phyloP scores from a whole-genome alignment of 2,113 vertebrate genomes.

The Ammospiza caudacuta region DNA sequence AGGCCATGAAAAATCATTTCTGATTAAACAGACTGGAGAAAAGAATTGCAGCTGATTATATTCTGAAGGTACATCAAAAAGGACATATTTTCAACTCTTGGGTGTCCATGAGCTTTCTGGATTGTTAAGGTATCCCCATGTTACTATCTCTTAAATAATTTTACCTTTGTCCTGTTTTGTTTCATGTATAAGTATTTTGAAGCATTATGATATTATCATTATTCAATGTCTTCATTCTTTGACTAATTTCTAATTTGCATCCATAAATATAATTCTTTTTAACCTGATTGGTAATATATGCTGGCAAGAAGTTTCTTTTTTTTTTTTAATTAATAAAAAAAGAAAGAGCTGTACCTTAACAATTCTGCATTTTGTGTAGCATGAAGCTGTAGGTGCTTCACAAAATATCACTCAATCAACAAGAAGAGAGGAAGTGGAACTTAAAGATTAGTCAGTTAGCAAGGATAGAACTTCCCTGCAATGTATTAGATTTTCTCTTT shows the following conservation, averaged over 20 bases:
- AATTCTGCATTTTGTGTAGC: neutral
- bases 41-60: slow-evolving; percentile 9
- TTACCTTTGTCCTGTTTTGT: neutral
- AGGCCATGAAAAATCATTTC: slow-evolving; percentile 29
- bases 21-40: slow-evolving; percentile 9
- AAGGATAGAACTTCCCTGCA: neutral
- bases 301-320: neutral
- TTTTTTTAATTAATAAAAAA: neutral
- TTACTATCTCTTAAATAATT: neutral
- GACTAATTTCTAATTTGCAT: neutral
- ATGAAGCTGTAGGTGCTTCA: neutral
- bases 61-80: neutral
- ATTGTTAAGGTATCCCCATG: neutral
- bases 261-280: neutral
- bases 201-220: neutral
- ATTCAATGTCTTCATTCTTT: neutral
- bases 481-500: neutral
- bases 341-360: neutral
- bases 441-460: neutral
- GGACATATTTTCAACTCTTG: neutral
- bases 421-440: neutral
- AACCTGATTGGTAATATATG: neutral
- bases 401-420: neutral
- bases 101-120: neutral
- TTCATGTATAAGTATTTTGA: neutral